Percentiles rank a stretch among this genome's conserved stretches.
Conservation (phyloP, 2,113 vertebrate genomes). For the Eolophus roseicapilla region DNA sequence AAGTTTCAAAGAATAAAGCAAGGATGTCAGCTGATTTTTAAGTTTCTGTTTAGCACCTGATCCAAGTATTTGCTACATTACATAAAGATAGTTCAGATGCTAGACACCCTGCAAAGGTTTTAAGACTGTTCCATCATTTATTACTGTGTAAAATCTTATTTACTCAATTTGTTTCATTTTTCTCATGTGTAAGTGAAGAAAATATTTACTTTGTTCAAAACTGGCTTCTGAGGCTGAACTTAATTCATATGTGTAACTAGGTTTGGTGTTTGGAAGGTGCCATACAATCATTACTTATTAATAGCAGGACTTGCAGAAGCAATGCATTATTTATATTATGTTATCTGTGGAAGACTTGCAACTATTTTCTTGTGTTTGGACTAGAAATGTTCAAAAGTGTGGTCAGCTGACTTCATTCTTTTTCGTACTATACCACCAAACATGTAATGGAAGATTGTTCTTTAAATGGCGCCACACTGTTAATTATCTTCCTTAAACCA, state of each 20-base stretch:
- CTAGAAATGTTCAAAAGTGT: conserved; percentile 9
- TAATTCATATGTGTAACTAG: conserved; percentile 67
- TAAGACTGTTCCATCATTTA: conserved; percentile 24
- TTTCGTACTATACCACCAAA: neutral
- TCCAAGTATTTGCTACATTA: neutral
- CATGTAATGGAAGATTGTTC: neutral
- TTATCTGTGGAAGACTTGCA: conserved; percentile 27
- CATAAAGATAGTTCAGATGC: neutral
- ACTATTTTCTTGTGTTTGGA: conserved; percentile 44
- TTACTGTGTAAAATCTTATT: conserved; percentile 39
- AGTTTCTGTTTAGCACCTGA: neutral
- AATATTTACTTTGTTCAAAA: conserved; percentile 56
- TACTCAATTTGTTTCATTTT: conserved; percentile 48
- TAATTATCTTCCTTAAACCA: neutral
- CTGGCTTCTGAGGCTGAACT: conserved; percentile 31
- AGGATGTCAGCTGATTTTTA: neutral
- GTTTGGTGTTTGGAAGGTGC: conserved; percentile 63
- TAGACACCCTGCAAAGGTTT: neutral
- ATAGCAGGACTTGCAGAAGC: conserved; percentile 34
- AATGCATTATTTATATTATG: conserved; percentile 53
- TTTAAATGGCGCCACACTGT: neutral
- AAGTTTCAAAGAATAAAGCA: neutral
- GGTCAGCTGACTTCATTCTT: neutral
- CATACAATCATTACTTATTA: conserved; percentile 54
- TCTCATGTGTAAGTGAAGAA: conserved; percentile 6